These are phyloP conservation scores for Sebastes wilsoni DNA, from an alignment of 2,797 vertebrate species.

Conservation along the genomic window DNA sequence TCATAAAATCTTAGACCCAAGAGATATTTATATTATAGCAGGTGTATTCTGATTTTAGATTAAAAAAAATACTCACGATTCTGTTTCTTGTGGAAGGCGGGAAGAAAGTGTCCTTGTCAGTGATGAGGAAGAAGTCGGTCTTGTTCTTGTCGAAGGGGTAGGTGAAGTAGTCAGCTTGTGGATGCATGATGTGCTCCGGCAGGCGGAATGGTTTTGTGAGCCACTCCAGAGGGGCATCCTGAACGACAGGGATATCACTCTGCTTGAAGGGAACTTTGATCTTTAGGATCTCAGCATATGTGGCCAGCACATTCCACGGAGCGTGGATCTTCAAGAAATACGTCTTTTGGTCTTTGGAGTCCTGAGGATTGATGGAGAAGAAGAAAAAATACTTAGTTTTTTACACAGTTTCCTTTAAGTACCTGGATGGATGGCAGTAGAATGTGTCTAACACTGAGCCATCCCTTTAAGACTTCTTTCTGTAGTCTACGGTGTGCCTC, in stretches of 20 bases:
- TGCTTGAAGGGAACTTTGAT: conserved; percentile 93
- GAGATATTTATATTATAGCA: neutral
- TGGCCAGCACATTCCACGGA: conserved; percentile 92
- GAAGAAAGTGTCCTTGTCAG: conserved; percentile 89
- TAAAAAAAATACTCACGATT: conserved; percentile 85
- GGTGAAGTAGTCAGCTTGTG: conserved; percentile 91
- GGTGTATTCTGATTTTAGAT: neutral
- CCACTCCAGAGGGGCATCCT: conserved; percentile 81
- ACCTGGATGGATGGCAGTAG: neutral
- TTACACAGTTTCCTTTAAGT: neutral
- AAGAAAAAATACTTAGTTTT: neutral
- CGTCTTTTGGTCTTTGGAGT: conserved; percentile 92
- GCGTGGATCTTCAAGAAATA: conserved; percentile 96
- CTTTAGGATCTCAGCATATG: conserved; percentile 91
- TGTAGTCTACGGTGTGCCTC: conserved; percentile 22
- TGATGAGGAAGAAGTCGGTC: conserved; percentile 92
- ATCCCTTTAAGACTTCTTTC: conserved; percentile 59
- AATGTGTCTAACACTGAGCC: neutral
- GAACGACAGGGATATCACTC: conserved; percentile 82
- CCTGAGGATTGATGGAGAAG: conserved; percentile 71
- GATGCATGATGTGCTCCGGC: conserved; percentile 85
- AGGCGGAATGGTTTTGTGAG: conserved; percentile 85
- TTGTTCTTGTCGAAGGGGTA: conserved; percentile 90
- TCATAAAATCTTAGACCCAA: neutral
- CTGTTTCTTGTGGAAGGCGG: conserved; percentile 92